A percentile compares a stretch with the other conserved stretches of the same genome.
phyloP scores from a whole-genome alignment of 2,113 vertebrate species.

The Sterna hirundo region DNA sequence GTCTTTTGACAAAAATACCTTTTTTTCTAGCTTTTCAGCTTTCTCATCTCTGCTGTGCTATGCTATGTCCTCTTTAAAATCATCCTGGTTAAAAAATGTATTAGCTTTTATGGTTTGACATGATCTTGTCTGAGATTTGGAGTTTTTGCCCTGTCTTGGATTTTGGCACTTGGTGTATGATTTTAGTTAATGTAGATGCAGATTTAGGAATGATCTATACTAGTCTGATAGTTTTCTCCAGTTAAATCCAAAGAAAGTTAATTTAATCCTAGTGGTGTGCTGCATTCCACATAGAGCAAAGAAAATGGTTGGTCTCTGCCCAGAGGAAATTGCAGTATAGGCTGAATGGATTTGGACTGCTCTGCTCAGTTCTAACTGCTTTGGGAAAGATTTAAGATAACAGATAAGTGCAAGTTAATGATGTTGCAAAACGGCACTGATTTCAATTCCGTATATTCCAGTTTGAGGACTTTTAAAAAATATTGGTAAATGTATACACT shows the following conservation, averaged over 20 bases:
- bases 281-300: neutral
- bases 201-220: neutral
- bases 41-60: neutral
- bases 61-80: neutral
- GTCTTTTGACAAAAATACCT: neutral
- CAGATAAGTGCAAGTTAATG: slow-evolving; percentile 12
- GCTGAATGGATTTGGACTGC: slow-evolving; percentile 3
- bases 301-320: slow-evolving; percentile 13
- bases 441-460: slow-evolving; percentile 29
- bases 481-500: neutral
- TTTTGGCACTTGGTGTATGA: neutral
- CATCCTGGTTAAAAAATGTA: neutral
- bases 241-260: neutral
- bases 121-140: neutral
- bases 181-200: neutral
- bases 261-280: neutral
- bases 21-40: neutral
- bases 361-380: slow-evolving; percentile 15
- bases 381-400: slow-evolving; percentile 26
- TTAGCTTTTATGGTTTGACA: neutral
- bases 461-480: neutral
- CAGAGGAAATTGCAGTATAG: neutral
- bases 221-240: neutral
- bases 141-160: neutral
- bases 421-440: neutral